Evolutionary conservation across 2,888 invertebrate species (phyloP).

Genomic region (Diarsia dahlii): DNA sequence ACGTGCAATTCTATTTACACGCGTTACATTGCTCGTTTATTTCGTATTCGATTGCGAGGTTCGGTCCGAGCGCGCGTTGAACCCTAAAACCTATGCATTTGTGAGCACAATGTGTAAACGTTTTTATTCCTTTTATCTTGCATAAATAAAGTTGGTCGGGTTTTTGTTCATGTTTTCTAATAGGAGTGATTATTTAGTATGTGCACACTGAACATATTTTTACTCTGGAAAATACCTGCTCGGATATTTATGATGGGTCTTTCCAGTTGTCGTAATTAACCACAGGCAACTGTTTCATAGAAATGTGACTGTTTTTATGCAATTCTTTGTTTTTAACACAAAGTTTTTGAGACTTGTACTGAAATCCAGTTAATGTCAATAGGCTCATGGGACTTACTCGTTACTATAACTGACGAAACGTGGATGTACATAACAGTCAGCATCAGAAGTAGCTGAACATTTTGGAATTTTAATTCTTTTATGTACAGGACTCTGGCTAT

Average conservation of each 20-base stretch:
- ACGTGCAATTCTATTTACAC: slow-evolving; percentile 55
- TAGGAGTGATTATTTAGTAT: slow-evolving; percentile 50
- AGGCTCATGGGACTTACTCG: too few species aligned
- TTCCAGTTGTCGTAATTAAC: slow-evolving; percentile 26
- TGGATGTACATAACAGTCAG: too few species aligned
- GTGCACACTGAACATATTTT: slow-evolving; percentile 34
- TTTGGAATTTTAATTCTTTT: too few species aligned
- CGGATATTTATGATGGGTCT: slow-evolving; percentile 19
- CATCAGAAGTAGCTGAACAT: too few species aligned
- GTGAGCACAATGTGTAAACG: slow-evolving; percentile 63
- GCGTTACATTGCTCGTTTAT: slow-evolving; percentile 57
- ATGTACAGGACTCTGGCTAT: too few species aligned
- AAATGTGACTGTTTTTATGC: not conserved
- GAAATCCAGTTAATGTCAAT: too few species aligned
- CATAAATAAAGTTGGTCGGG: slow-evolving; percentile 57
- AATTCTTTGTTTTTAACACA: not conserved
- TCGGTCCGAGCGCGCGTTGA: slow-evolving; percentile 50
- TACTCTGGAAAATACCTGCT: slow-evolving; percentile 19
- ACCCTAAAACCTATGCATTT: slow-evolving; percentile 69
- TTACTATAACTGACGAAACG: too few species aligned
- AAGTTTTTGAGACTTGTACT: too few species aligned
- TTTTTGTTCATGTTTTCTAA: slow-evolving; percentile 57
- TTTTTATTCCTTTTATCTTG: slow-evolving; percentile 60
- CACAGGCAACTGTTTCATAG: slow-evolving; percentile 15
- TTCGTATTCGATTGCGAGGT: slow-evolving; percentile 56